phyloP scores from a whole-genome alignment of 2,888 invertebrate species.

The Cantharis lateralis region DNA sequence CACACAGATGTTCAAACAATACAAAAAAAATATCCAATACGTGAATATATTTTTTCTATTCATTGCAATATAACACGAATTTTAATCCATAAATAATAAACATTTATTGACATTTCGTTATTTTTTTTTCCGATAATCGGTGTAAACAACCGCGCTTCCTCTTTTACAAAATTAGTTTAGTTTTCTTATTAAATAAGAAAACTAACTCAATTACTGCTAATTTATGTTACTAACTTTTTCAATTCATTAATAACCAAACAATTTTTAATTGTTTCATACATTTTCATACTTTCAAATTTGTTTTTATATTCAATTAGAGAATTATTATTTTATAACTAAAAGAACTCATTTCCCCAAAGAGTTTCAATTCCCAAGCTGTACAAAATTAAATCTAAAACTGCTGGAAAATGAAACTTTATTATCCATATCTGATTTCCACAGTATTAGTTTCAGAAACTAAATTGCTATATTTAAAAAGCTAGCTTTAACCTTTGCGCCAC shows the following conservation, averaged over 20 bases:
- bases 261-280: neutral
- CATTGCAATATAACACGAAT: neutral
- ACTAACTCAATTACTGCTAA: neutral
- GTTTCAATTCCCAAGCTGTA: neutral
- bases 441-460: too few species aligned
- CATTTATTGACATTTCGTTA: neutral
- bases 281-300: neutral
- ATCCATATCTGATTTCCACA: neutral
- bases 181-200: neutral
- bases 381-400: neutral
- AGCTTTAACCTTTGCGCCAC: too few species aligned
- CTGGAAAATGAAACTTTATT: neutral
- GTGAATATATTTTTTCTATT: neutral
- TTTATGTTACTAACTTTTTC: neutral
- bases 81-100: neutral
- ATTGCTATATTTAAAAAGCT: too few species aligned
- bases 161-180: neutral
- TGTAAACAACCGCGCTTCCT: neutral
- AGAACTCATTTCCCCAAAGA: neutral
- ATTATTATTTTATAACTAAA: neutral
- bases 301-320: neutral
- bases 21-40: neutral
- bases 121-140: neutral
- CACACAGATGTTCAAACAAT: neutral
- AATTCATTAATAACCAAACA: neutral